phyloP scores from a whole-genome alignment of 2,797 vertebrate genomes.

The Sebastes kiyomatsui region DNA sequence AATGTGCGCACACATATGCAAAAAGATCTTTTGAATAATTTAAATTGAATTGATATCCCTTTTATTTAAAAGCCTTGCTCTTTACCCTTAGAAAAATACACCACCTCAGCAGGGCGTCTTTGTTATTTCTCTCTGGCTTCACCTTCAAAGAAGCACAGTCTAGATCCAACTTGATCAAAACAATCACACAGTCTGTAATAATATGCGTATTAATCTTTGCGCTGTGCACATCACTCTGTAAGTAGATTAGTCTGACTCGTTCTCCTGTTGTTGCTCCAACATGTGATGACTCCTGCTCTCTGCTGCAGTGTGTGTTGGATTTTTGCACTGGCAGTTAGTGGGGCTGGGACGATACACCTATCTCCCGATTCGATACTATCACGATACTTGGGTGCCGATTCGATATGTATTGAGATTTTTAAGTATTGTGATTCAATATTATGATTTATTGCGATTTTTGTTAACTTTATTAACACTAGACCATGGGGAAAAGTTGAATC shows the following conservation, averaged over 20 bases:
- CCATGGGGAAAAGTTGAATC: too few relatives aligned
- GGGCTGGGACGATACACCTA: too few relatives aligned
- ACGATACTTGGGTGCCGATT: not conserved
- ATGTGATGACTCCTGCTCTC: slow-evolving; percentile 19
- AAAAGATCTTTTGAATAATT: slow-evolving; percentile 16
- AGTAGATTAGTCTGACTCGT: slow-evolving; percentile 7
- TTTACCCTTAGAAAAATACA: slow-evolving; percentile 41
- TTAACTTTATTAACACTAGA: not conserved
- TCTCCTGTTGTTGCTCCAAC: slow-evolving; percentile 7
- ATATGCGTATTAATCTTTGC: slow-evolving; percentile 13
- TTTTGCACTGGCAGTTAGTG: not conserved
- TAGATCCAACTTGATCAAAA: slow-evolving; percentile 54
- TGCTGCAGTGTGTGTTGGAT: not conserved
- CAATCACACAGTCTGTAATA: slow-evolving; percentile 16
- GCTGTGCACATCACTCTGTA: not conserved
- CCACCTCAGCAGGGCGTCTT: slow-evolving; percentile 51
- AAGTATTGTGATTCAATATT: not conserved
- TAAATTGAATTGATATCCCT: slow-evolving; percentile 36
- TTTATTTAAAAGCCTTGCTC: slow-evolving; percentile 51
- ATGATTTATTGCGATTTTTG: not conserved
- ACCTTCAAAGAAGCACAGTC: slow-evolving; percentile 50
- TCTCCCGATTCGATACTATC: not conserved
- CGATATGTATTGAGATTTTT: too few relatives aligned
- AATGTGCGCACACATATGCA: not conserved
- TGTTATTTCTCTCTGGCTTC: slow-evolving; percentile 48